These are phyloP conservation scores for Limenitis camilla DNA, from an alignment of 2,888 invertebrate species.

Conservation along the genomic window DNA sequence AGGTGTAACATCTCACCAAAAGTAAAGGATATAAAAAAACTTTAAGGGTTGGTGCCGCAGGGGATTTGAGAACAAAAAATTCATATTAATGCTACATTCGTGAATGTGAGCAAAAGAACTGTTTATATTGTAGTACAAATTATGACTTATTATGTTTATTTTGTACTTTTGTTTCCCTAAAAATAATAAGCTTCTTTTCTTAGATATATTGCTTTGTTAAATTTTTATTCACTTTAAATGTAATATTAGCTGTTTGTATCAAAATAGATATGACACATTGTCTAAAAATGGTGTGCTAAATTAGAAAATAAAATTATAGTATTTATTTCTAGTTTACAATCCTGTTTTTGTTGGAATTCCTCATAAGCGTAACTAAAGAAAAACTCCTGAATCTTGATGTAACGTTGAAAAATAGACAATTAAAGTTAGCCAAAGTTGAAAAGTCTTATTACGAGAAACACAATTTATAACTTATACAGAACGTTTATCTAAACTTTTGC, in stretches of 20 bases:
- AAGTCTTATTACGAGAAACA: slow-evolving; percentile 55
- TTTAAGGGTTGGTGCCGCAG: slow-evolving; percentile 37
- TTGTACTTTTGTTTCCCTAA: too few species aligned
- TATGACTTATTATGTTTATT: too few species aligned
- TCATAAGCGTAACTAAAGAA: too few species aligned
- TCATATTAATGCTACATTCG: slow-evolving; percentile 38
- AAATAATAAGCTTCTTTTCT: too few species aligned
- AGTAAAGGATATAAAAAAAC: slow-evolving; percentile 48
- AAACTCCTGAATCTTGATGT: slow-evolving; percentile 3
- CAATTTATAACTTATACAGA: slow-evolving; percentile 57
- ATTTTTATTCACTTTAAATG: too few species aligned
- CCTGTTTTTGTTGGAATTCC: too few species aligned
- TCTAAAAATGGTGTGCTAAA: too few species aligned
- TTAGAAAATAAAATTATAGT: too few species aligned
- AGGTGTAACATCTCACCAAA: slow-evolving; percentile 53
- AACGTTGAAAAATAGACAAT: slow-evolving; percentile 35
- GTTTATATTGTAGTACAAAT: slow-evolving; percentile 15
- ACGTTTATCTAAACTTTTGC: slow-evolving; percentile 53
- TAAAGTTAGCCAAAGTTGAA: slow-evolving; percentile 52
- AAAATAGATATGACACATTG: too few species aligned
- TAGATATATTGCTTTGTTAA: too few species aligned
- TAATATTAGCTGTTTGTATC: too few species aligned
- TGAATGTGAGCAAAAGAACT: slow-evolving; percentile 29
- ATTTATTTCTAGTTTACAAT: too few species aligned
- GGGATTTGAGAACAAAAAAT: slow-evolving; percentile 31